Evolutionary conservation across 2,797 vertebrate genomes (phyloP).

Genomic region (Kryptolebias ocellatus): DNA sequence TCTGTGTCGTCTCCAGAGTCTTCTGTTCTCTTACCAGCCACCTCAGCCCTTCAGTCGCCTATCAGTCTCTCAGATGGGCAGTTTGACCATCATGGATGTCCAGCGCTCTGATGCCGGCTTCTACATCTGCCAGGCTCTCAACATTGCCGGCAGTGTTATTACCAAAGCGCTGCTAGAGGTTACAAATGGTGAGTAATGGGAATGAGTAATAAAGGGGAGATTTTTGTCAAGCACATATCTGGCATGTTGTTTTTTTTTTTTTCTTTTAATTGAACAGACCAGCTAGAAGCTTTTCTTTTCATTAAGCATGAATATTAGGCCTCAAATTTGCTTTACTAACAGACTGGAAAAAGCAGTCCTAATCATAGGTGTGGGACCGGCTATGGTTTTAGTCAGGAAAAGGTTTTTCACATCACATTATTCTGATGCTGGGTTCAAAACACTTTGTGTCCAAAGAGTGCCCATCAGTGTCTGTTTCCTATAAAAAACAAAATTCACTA

Average conservation of each 20-base stretch:
- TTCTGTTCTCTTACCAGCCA: conserved; percentile 94
- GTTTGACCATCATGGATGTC: conserved; percentile 91
- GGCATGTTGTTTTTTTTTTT: conserved; percentile 14
- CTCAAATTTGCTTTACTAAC: background rate
- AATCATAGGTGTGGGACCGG: conserved; percentile 37
- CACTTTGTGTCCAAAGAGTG: conserved; percentile 34
- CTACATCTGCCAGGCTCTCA: conserved; percentile 97
- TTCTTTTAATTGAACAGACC: conserved; percentile 27
- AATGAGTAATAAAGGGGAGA: conserved; percentile 19
- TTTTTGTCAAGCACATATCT: conserved; percentile 21
- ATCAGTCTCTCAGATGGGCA: conserved; percentile 93
- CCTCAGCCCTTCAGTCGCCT: conserved; percentile 91
- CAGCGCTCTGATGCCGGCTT: conserved; percentile 91
- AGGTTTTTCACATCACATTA: conserved; percentile 42
- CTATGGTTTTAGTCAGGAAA: conserved; percentile 10
- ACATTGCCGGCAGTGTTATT: conserved; percentile 95
- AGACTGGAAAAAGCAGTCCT: background rate
- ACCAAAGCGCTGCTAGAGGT: conserved; percentile 95
- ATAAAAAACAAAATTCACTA: no score
- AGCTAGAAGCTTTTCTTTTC: background rate
- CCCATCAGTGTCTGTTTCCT: conserved; percentile 13
- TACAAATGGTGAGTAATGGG: conserved; percentile 88
- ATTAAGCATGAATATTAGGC: background rate
- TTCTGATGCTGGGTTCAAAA: conserved; percentile 44
- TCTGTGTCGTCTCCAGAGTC: conserved; percentile 80